Base-by-base conservation (phyloP, 2,113 vertebrate genomes). In the Uria aalge region DNA sequence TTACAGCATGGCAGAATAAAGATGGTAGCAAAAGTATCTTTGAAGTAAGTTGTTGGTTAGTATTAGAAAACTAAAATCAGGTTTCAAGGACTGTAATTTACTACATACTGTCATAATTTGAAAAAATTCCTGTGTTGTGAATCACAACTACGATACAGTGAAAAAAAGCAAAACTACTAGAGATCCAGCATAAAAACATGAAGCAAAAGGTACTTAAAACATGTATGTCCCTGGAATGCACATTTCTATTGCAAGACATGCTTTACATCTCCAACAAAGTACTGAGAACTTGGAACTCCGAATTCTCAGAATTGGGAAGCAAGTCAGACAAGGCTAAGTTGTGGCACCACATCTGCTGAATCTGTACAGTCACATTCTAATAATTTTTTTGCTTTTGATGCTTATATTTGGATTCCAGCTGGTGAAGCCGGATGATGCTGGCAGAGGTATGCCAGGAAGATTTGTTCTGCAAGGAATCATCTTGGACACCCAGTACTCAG, bases 191-290 rank as follows among this genome's bases (percentile, higher is more conserved):
- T 30, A 72, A 82, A 63, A 96, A 56, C 3, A 0, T 52, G 48
- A 83, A 53, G 22, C 23, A 83, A 76, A 73, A 68, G 15, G 19
- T 80, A 50, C 20, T 57, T 41, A 48, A 90, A 67, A 69, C 1
- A 0, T 0, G 3, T 17, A 21, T 12, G 12, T 30, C 68, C 48
- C 30, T 36, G n/a, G 74, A 80, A 62, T 0, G 12, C 2, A 1
- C 40, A 2, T n/a, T 80, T 67, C 20, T 75, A 13, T 10, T 84
- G 48, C 0, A 4, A 66, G 36, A 50, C 8, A 48, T 48, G 11
- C 9, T 73, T 72, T 67, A 80, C 9, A 27, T 4, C 21, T 26
- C 63, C 24, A 91, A 40, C 2, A 14, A 85, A 73, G 19, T 26
- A 75, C 20, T 23, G 27, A 68, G 19, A 76, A 68, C 43, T 50